phyloP scores from a whole-genome alignment of 2,888 invertebrate species.

The Drosophila flavopinicola region DNA sequence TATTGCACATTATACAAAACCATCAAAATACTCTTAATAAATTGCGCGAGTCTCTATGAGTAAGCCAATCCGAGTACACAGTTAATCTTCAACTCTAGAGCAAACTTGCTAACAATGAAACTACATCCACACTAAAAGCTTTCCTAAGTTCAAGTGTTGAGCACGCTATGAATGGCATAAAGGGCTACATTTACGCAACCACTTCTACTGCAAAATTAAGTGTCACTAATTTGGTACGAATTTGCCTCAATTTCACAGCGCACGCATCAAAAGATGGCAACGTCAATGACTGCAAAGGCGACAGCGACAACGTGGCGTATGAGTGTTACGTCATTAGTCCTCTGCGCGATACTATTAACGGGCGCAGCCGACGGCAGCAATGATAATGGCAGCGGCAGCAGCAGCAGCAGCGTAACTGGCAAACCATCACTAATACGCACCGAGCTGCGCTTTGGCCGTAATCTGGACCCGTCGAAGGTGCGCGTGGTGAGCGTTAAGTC shows the following conservation, averaged over 20 bases:
- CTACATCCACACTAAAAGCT: slow-evolving; percentile 2
- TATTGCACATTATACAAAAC: too few relatives aligned
- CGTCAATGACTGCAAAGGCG: slow-evolving; percentile 28
- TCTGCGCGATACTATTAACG: slow-evolving; percentile 27
- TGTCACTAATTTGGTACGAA: slow-evolving; percentile 44
- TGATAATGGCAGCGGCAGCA: slow-evolving; percentile 16
- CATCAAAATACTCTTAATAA: too few relatives aligned
- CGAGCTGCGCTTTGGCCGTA: slow-evolving; percentile 90
- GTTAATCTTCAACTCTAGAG: neutral
- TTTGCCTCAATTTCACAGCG: slow-evolving; percentile 52
- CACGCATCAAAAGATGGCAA: slow-evolving; percentile 47
- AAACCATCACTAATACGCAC: slow-evolving; percentile 88
- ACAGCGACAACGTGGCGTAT: slow-evolving; percentile 27
- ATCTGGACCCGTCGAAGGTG: slow-evolving; percentile 90
- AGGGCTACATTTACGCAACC: neutral
- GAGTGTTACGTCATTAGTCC: slow-evolving; percentile 30
- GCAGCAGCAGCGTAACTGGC: slow-evolving; percentile 47
- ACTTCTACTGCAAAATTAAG: slow-evolving; percentile 31
- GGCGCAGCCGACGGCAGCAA: slow-evolving; percentile 31
- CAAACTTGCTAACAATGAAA: neutral
- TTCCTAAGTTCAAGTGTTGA: neutral
- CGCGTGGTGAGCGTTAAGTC: slow-evolving; percentile 91
- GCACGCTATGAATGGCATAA: neutral
- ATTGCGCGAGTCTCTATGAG: neutral
- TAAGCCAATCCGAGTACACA: neutral